Base-by-base conservation (phyloP, 2,888 invertebrate species). In the Zaprionus lineosus region DNA sequence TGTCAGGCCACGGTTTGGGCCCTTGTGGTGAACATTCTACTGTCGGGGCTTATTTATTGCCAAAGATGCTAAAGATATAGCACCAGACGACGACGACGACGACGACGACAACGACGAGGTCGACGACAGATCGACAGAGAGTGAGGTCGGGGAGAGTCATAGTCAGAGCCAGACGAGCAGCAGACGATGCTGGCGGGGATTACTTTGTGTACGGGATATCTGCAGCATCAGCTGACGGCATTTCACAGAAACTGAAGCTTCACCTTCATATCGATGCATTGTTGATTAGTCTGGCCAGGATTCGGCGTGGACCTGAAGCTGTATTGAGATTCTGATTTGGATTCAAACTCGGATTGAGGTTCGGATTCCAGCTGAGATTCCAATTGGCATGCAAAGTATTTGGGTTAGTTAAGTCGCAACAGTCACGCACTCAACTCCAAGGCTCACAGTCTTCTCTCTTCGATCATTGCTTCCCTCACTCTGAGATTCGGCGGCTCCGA, bases 61-160 rank as follows among this genome's bases (percentile, higher is more conserved):
- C 73, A 51, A 56, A 86, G 87, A 87, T 87, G 78, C 65, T 81
- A 68, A 76, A 85, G 88, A 88, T 88, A 88, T 84, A 86, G 86
- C 84, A 75, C 88, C 88, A 86, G 87, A 79, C 85, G 76, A 76
- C 74, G 68, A 73, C 67, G 63, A 50, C 40, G 40, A 58, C 44
- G 40, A 58, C 51, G 60, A 41, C 47, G 56, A 65, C 67, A 60
- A 76, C 74, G 68, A 73, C 67, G 63, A 50, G 36, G 40, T 56
- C 44, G 40, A 58, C 51, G 60, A 41, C 47, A 52, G 60, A 64
- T 58, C 46, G 55, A 61, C 56, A 51, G 62, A 21, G 53, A 16
- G 33, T 46, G 28, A 21, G 28, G 24, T 34, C 14, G 15, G 37
- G n/a, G 28, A 41, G 46, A 31, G 48, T 34, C 19, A 31, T 15